A percentile compares a stretch with the other conserved stretches of the same genome.
Evolutionary conservation across 2,797 vertebrate species (phyloP).

Genomic region (Hafferia zeledoni): DNA sequence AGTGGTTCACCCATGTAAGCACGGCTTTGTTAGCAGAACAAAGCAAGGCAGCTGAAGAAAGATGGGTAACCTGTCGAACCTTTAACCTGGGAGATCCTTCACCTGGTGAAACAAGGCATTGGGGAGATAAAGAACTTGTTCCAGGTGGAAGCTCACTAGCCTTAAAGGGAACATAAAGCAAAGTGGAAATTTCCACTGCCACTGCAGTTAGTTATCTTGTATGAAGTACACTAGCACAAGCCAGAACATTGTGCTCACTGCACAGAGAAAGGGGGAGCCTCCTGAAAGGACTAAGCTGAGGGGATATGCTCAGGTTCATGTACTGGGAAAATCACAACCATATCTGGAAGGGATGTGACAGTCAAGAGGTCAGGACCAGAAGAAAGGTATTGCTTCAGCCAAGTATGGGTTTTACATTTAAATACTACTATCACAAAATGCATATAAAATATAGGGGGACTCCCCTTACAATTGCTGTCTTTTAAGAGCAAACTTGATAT

Average conservation of each 20-base stretch:
- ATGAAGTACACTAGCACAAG: neutral
- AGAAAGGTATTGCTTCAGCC: neutral
- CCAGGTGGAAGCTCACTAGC: neutral
- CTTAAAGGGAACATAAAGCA: neutral
- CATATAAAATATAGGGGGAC: neutral
- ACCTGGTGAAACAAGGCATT: neutral
- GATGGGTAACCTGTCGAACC: neutral
- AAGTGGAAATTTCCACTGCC: neutral
- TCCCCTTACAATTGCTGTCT: neutral
- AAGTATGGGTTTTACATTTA: neutral
- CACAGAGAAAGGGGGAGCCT: neutral
- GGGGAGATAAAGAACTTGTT: slow-evolving; percentile 5
- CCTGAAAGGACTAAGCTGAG: neutral
- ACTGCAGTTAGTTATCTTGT: neutral
- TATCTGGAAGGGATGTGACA: neutral
- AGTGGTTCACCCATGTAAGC: neutral
- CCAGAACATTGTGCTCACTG: neutral
- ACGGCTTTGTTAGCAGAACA: neutral
- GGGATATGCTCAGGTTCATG: neutral
- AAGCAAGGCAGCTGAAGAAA: neutral
- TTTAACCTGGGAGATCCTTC: slow-evolving; percentile 32
- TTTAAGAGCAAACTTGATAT: neutral
- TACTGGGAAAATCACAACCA: neutral
- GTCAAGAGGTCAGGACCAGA: neutral
- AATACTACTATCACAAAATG: neutral